Conservation (phyloP, 2,797 vertebrate species). For the Craterocephalus amniculus region DNA sequence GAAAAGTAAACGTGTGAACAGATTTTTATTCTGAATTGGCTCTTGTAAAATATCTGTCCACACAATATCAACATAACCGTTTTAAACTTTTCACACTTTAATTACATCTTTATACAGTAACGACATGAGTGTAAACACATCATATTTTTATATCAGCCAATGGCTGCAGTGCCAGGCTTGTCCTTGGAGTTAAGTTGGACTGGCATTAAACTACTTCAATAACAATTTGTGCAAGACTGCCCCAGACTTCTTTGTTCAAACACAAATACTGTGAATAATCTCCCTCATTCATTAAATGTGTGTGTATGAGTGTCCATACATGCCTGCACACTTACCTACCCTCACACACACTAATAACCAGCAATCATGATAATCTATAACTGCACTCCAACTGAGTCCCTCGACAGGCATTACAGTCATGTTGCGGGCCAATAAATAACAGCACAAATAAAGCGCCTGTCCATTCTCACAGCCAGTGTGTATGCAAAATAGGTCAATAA, state of each 20-base stretch:
- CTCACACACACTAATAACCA: conserved; percentile 75
- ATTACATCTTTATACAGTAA: conserved; percentile 49
- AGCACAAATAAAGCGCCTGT: conserved; percentile 84
- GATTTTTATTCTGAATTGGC: conserved; percentile 42
- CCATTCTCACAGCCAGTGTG: conserved; percentile 82
- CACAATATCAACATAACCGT: conserved; percentile 60
- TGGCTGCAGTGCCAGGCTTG: conserved; percentile 42
- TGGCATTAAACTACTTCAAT: conserved; percentile 68
- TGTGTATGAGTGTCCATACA: conserved; percentile 13
- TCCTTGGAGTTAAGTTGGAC: conserved; percentile 66
- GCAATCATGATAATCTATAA: conserved; percentile 87
- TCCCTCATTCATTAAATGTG: conserved; percentile 33
- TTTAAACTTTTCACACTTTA: conserved; percentile 49
- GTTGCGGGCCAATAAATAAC: conserved; percentile 84
- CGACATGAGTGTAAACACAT: conserved; percentile 35
- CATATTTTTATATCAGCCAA: conserved; percentile 47
- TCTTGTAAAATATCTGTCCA: conserved; percentile 53
- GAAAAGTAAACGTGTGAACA: conserved; percentile 37
- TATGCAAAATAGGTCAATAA: conserved; percentile 87
- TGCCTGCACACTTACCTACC: conserved; percentile 25
- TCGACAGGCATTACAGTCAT: conserved; percentile 83
- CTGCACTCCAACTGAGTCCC: conserved; percentile 85
- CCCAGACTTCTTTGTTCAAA: conserved; percentile 76
- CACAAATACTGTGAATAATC: conserved; percentile 66
- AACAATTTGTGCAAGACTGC: conserved; percentile 74